Conservation (phyloP, 2,888 invertebrate species). For the Pollenia griseotomentosa region DNA sequence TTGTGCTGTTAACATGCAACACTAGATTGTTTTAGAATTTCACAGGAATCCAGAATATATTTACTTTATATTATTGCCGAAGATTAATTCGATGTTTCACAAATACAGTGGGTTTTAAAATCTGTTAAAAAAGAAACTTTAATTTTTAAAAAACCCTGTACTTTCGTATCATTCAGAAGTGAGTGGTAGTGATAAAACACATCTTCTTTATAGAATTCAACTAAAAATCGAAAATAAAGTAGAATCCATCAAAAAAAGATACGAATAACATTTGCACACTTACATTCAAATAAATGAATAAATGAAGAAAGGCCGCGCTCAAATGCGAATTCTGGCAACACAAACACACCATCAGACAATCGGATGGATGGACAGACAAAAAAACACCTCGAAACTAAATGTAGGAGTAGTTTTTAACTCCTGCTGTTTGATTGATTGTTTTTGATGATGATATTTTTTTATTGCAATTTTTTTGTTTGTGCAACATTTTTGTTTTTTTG, state of each 20-base stretch:
- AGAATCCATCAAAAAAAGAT: constrained; percentile 35
- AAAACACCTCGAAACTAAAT: constrained; percentile 56
- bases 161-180: no score
- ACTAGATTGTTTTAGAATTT: no score
- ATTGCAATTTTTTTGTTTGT: constrained; percentile 44
- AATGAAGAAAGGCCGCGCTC: constrained; percentile 28
- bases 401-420: constrained; percentile 58
- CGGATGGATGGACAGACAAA: neutral
- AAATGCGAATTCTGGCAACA: constrained; percentile 15
- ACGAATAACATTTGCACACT: constrained; percentile 26
- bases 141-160: no score
- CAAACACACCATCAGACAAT: neutral
- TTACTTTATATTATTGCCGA: no score
- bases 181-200: constrained; percentile 39
- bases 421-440: constrained; percentile 68
- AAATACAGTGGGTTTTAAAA: no score
- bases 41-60: no score
- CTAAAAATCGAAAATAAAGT: constrained; percentile 53
- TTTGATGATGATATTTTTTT: constrained; percentile 41
- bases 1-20: no score
- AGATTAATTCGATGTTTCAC: no score
- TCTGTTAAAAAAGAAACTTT: no score
- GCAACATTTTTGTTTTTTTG: constrained; percentile 9
- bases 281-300: constrained; percentile 38
- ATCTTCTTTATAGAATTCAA: constrained; percentile 31